These are phyloP conservation scores for Phataginus tetradactyla DNA, from an alignment of 2,797 vertebrate species.

Conservation along the genomic window DNA sequence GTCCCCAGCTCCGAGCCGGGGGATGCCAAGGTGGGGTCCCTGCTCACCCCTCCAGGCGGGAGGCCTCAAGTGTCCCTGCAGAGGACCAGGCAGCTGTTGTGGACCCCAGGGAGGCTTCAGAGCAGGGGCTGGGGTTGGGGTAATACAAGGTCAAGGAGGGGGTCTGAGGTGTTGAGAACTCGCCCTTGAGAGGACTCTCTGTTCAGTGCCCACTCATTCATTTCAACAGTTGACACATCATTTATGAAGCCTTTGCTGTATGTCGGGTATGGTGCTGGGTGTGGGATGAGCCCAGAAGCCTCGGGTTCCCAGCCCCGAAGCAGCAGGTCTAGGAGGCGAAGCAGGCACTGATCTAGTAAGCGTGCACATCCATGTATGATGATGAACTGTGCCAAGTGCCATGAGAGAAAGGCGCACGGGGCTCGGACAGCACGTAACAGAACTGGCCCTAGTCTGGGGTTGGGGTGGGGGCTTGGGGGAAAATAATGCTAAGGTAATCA, in stretches of 20 bases:
- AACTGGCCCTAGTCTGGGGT: not conserved
- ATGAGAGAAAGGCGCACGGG: rapidly evolving
- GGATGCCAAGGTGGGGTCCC: not conserved
- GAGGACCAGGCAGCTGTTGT: not conserved
- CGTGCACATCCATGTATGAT: rapidly evolving
- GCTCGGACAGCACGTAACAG: not conserved
- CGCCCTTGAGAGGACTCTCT: not conserved
- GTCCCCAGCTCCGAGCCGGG: not conserved
- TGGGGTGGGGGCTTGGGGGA: not conserved
- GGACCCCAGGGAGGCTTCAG: not conserved
- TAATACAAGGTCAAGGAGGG: not conserved
- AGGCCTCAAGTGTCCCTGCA: not conserved
- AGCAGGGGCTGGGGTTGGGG: not conserved
- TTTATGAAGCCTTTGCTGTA: not conserved
- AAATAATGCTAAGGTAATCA: conserved; percentile 6
- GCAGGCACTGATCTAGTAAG: not conserved
- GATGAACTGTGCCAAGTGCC: not conserved
- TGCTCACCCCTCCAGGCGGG: not conserved
- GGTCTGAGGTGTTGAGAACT: not conserved
- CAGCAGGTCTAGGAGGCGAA: not conserved
- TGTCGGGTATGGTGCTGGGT: not conserved
- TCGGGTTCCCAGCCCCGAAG: not conserved
- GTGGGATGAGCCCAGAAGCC: not conserved
- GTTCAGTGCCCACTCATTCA: not conserved
- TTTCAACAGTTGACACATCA: not conserved